Base-by-base conservation (phyloP, 2,888 invertebrate species). In the Heteropelma amictum region DNA sequence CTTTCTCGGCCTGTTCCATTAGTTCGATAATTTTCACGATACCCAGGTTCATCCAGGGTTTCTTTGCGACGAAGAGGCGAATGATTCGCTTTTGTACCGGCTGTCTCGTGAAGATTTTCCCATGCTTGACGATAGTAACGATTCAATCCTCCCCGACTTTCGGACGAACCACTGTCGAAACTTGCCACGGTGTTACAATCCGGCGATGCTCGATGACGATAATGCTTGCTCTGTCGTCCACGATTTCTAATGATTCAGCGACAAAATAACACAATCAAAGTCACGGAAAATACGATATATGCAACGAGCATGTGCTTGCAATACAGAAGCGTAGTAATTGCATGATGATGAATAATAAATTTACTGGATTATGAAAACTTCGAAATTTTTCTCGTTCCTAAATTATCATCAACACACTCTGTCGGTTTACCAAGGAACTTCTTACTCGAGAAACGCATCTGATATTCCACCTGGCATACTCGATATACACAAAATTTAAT, bases 131-230 rank as follows among this genome's bases (percentile, higher is more conserved):
- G 93, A 90, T 97, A 97, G 90, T 96, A 97, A 72, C 96, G 92
- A 88, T 96, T 97, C 76, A 97, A 91, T 30, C 95, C 95, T 14
- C 92, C 92, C 58, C 95, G 92, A 6, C 95, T 96, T 85, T 96
- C 96, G 0, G 96, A 95, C 58, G 95, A 95, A 58, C 96, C 95
- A 60, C 96, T 96, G 87, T 95, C 96, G 87, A 96, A 94, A 14
- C 97, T 96, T 58, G 96, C 96, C 72, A 96, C 96, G 30, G 97
- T 97, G 90, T 96, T 96, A 90, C 96, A 96, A 89, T 97, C 97
- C 33, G 96, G 95, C 7, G 96, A 95, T 82, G 95, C 95, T 85
- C 96, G 95, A 89, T 96, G 96, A 70, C 95, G 93, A 90, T 96
- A 96, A 86, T 96, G 95, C 91, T 96, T 95, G 89, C 95, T 94